Conservation (phyloP, 2,113 vertebrate species). For the Crotalus viridis region DNA sequence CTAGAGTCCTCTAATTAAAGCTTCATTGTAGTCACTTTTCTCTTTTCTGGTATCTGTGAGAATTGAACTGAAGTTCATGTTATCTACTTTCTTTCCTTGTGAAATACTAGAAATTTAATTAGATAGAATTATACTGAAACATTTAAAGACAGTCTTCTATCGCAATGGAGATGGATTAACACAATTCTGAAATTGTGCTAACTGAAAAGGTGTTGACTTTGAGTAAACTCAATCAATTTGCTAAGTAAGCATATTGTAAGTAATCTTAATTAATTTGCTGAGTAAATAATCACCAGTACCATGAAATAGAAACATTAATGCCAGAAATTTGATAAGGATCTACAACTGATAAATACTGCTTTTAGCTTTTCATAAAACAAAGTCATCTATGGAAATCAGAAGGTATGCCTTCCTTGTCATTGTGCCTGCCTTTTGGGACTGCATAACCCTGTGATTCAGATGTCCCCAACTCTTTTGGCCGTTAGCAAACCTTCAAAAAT, state of each 20-base stretch:
- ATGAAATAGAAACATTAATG: conserved; percentile 28
- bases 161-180: background rate
- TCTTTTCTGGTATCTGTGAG: conserved; percentile 30
- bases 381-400: background rate
- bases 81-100: conserved; percentile 29
- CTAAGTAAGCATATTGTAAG: conserved; percentile 22
- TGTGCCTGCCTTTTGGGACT: background rate
- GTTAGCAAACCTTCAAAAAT: background rate
- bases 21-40: conserved; percentile 13
- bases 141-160: background rate
- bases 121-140: background rate
- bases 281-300: conserved; percentile 31
- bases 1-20: background rate
- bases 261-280: conserved; percentile 13
- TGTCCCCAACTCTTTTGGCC: background rate
- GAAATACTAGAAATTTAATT: background rate
- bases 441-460: background rate
- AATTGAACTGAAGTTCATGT: background rate
- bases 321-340: conserved; percentile 21
- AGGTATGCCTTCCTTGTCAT: background rate
- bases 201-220: background rate
- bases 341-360: background rate
- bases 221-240: conserved; percentile 7
- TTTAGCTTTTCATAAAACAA: background rate
- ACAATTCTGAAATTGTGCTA: background rate